These are phyloP conservation scores for Sander lucioperca DNA, from an alignment of 2,113 vertebrate species.

Conservation along the genomic window DNA sequence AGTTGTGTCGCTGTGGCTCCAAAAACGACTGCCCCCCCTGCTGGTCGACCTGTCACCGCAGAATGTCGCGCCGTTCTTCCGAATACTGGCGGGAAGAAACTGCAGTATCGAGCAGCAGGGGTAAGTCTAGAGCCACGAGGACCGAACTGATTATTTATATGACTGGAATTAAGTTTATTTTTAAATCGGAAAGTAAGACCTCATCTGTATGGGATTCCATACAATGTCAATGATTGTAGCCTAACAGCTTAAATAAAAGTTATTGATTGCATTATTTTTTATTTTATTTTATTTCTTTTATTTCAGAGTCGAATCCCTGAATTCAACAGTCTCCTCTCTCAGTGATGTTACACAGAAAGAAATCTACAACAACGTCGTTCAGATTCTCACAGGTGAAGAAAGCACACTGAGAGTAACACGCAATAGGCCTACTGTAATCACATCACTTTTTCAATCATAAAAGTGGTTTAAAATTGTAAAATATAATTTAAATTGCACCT, in stretches of 20 bases:
- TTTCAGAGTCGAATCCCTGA: slow-evolving; percentile 76
- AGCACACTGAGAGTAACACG: too few species aligned
- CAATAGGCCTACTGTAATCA: not conserved
- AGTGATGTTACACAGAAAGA: slow-evolving; percentile 43
- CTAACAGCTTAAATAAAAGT: not conserved
- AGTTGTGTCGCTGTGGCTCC: slow-evolving; percentile 71
- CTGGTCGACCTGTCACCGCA: slow-evolving; percentile 45
- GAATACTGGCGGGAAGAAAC: slow-evolving; percentile 63
- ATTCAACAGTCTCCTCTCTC: slow-evolving; percentile 65
- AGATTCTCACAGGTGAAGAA: slow-evolving; percentile 73
- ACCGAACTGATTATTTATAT: not conserved
- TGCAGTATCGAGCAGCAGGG: slow-evolving; percentile 68
- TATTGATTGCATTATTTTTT: not conserved
- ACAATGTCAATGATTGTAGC: not conserved
- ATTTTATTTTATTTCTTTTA: slow-evolving; percentile 1
- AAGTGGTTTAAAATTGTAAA: too few species aligned
- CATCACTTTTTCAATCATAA: too few species aligned
- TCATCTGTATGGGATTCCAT: not conserved
- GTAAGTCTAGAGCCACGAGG: slow-evolving; percentile 44
- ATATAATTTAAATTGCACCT: not conserved
- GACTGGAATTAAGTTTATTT: not conserved
- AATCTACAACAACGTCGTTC: slow-evolving; percentile 73
- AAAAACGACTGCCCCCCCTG: slow-evolving; percentile 65
- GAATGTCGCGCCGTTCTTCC: slow-evolving; percentile 72
- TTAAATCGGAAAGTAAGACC: not conserved